Conservation (phyloP, 2,797 vertebrate genomes). For the Anguilla anguilla region DNA sequence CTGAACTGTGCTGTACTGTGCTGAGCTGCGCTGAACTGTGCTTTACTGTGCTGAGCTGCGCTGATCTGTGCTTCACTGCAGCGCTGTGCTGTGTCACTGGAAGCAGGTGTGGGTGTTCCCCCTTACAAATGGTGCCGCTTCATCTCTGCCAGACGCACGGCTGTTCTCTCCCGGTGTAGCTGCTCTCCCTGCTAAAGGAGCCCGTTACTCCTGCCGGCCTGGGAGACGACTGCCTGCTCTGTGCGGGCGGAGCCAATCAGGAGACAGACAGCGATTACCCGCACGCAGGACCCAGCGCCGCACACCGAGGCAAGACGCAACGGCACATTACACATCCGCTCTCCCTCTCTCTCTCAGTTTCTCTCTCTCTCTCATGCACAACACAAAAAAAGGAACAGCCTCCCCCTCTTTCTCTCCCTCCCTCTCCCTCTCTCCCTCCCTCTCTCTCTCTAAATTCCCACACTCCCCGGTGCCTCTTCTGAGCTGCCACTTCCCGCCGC, state of each 20-base stretch:
- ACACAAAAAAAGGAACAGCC: not conserved
- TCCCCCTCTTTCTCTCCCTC: not conserved
- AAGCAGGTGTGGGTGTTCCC: not conserved
- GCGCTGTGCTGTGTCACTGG: not conserved
- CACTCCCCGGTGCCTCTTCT: constrained; percentile 70
- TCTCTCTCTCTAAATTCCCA: constrained; percentile 39
- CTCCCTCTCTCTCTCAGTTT: too few relatives aligned
- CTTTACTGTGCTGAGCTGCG: too few relatives aligned
- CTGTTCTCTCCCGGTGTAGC: not conserved
- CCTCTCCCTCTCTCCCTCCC: constrained; percentile 35
- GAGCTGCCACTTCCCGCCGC: constrained; percentile 68
- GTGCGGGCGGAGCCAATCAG: not conserved
- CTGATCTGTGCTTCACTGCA: too few relatives aligned
- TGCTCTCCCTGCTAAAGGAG: constrained; percentile 49
- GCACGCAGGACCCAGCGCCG: not conserved
- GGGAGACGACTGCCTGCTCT: constrained; percentile 64
- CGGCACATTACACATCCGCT: not conserved
- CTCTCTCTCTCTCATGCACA: not conserved
- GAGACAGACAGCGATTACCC: not conserved
- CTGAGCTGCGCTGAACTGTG: too few relatives aligned
- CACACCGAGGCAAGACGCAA: not conserved
- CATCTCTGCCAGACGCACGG: too few relatives aligned
- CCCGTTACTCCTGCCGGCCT: constrained; percentile 66
- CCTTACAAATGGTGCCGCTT: not conserved
- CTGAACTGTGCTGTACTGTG: too few relatives aligned